A percentile compares a stretch with the other conserved stretches of the same genome.
Evolutionary conservation across 2,797 vertebrate genomes (phyloP).

Genomic region (Crypturellus tataupa): DNA sequence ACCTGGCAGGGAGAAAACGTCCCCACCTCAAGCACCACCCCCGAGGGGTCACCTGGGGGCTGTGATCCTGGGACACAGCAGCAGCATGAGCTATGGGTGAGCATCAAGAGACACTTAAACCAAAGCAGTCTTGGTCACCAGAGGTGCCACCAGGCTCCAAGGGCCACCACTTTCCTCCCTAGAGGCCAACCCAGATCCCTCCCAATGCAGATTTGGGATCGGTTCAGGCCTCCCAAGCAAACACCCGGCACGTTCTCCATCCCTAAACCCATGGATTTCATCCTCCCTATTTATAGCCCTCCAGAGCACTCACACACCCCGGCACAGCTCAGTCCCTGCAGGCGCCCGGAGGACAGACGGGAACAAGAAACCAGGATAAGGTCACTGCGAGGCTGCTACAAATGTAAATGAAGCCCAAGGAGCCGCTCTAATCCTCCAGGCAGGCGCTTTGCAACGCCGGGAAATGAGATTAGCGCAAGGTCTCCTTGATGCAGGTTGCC

Average conservation of each 20-base stretch:
- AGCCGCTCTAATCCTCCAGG: background rate
- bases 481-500: constrained; percentile 11
- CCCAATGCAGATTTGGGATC: background rate
- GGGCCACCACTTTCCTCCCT: too few relatives aligned
- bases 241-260: background rate
- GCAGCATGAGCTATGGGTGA: background rate
- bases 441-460: background rate
- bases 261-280: background rate
- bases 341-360: background rate
- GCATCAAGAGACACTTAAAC: background rate
- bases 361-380: background rate
- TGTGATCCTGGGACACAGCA: too few relatives aligned
- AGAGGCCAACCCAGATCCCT: background rate
- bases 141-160: rapidly evolving
- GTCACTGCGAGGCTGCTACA: background rate
- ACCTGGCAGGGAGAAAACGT: too few relatives aligned
- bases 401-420: constrained; percentile 33
- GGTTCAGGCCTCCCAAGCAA: background rate
- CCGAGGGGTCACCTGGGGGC: too few relatives aligned
- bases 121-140: rapidly evolving
- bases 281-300: background rate
- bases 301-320: background rate
- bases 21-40: too few relatives aligned
- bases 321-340: background rate
- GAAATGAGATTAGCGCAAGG: constrained; percentile 50